A percentile compares a stretch with the other conserved stretches of the same genome.
Conservation (phyloP, 35 echinoderm and acorn worm genomes). For the Ptychodera flava region DNA sequence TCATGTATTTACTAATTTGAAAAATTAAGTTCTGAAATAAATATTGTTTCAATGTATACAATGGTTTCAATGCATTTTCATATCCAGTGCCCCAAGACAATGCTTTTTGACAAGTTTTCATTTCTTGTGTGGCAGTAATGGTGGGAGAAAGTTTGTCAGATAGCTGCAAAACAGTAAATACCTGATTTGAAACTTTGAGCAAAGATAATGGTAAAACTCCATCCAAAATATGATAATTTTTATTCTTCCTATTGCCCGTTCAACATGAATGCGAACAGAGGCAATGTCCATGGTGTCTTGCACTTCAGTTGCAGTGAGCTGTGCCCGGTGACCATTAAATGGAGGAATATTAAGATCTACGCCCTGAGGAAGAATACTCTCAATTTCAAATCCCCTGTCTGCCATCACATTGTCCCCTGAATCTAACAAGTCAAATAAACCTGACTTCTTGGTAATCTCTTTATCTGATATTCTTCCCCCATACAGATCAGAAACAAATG, state of each 20-base stretch:
- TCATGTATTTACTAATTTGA: too few relatives aligned
- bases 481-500: constrained; percentile 17
- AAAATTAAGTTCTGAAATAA: too few relatives aligned
- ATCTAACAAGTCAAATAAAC: constrained; percentile 22
- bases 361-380: constrained; percentile 29
- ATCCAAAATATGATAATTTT: too few relatives aligned
- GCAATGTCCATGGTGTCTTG: constrained; percentile 15
- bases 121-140: too few relatives aligned
- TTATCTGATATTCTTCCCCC: constrained; percentile 30
- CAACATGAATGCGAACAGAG: constrained; percentile 45
- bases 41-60: too few relatives aligned
- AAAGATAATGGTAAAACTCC: too few relatives aligned
- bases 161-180: too few relatives aligned
- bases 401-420: constrained; percentile 41
- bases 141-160: too few relatives aligned
- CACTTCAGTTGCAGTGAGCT: constrained; percentile 18
- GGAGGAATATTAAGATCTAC: constrained; percentile 35
- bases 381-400: constrained; percentile 37
- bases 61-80: too few relatives aligned
- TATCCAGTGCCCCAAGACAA: too few relatives aligned
- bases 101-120: too few relatives aligned
- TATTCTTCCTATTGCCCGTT: constrained; percentile 42
- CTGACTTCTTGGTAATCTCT: constrained; percentile 21
- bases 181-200: too few relatives aligned
- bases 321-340: constrained; percentile 33